Conservation (phyloP, 2,113 vertebrate genomes). For the Gopherus evgoodei region DNA sequence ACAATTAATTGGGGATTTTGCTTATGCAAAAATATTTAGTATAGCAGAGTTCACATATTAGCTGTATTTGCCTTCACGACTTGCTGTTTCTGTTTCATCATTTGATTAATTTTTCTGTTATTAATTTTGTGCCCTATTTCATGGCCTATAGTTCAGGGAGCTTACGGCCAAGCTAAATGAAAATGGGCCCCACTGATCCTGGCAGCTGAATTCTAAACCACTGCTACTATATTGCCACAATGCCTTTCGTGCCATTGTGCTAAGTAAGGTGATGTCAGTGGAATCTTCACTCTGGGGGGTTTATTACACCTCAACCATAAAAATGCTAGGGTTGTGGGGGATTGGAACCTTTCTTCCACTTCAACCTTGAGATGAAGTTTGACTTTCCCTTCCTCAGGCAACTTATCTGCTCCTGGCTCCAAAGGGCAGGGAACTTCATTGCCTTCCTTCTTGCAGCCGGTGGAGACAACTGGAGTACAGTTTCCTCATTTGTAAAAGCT, state of each 20-base stretch:
- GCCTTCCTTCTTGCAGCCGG: not conserved
- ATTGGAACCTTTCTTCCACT: not conserved
- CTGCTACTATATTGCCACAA: not conserved
- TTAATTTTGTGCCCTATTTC: not conserved
- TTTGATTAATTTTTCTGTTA: not conserved
- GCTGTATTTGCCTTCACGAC: not conserved
- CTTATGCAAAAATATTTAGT: not conserved
- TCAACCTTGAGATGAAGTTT: not conserved
- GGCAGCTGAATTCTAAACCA: not conserved
- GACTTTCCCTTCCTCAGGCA: not conserved
- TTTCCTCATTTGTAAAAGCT: not conserved
- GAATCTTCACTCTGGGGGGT: not conserved
- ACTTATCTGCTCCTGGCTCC: not conserved
- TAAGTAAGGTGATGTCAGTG: not conserved
- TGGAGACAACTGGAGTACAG: not conserved
- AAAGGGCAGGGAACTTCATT: not conserved
- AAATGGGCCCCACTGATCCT: not conserved
- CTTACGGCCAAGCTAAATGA: not conserved
- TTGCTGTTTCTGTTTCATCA: not conserved
- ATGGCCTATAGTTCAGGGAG: accelerated
- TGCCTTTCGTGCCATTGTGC: not conserved
- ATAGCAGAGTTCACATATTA: not conserved
- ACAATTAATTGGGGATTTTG: not conserved
- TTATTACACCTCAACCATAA: not conserved
- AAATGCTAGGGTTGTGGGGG: not conserved